phyloP scores from a whole-genome alignment of 2,113 vertebrate species.

The Hyperopisus bebe region DNA sequence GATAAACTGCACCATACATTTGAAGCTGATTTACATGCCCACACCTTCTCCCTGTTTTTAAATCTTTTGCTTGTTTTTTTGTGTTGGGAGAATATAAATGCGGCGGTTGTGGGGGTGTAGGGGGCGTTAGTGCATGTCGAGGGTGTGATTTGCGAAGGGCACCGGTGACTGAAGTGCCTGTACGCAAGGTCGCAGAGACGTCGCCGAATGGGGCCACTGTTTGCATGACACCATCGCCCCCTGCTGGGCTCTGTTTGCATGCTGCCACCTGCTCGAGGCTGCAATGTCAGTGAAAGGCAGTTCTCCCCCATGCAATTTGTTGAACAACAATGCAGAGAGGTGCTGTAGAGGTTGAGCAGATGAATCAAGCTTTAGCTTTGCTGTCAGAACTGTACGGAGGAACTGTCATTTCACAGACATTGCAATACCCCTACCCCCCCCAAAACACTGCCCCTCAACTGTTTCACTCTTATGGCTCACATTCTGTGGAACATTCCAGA shows the following conservation, averaged over 20 bases:
- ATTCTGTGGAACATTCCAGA: not conserved
- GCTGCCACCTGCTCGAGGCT: not conserved
- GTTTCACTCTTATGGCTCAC: not conserved
- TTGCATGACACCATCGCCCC: not conserved
- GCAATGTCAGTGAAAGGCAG: constrained; percentile 1
- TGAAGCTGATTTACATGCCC: not conserved
- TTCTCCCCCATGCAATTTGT: not conserved
- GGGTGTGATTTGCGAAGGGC: not conserved
- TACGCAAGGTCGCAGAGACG: not conserved
- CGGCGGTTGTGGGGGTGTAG: not conserved
- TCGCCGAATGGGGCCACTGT: not conserved
- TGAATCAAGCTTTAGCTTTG: not conserved
- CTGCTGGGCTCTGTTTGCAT: not conserved
- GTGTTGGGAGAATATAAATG: not conserved
- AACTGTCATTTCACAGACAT: constrained; percentile 1
- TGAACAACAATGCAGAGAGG: not conserved
- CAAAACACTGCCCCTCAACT: not conserved
- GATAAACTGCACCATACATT: not conserved
- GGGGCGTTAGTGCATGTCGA: not conserved
- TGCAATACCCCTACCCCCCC: not conserved
- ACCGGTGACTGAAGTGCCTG: not conserved
- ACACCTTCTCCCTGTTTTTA: not conserved
- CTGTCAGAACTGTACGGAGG: not conserved
- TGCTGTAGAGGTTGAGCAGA: not conserved
- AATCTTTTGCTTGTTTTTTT: not conserved